Conservation (phyloP, 2,113 vertebrate species). For the Rhagologus leucostigma region DNA sequence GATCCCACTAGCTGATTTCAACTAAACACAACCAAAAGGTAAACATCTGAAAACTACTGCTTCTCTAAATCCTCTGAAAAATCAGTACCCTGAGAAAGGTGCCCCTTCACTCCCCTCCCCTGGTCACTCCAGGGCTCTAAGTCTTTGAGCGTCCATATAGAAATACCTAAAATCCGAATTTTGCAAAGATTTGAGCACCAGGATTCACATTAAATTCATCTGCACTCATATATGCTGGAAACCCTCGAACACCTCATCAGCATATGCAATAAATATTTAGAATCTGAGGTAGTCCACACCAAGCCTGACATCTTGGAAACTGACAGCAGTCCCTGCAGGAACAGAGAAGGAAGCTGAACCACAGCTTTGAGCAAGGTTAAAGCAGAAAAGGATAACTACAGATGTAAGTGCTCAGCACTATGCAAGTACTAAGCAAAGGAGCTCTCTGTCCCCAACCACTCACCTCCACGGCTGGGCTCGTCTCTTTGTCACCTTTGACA, state of each 20-base stretch:
- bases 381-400: not conserved
- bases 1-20: not conserved
- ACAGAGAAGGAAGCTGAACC: not conserved
- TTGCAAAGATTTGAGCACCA: not conserved
- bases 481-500: not conserved
- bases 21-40: not conserved
- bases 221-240: not conserved
- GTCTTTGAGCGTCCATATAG: not conserved
- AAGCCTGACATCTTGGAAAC: not conserved
- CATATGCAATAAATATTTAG: not conserved
- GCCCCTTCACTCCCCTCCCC: not conserved
- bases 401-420: fast-evolving
- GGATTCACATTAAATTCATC: not conserved
- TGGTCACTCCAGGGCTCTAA: not conserved
- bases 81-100: not conserved
- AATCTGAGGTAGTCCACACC: not conserved
- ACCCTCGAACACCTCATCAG: not conserved
- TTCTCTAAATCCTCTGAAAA: not conserved
- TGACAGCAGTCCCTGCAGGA: not conserved
- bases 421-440: not conserved
- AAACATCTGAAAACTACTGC: not conserved
- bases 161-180: not conserved
- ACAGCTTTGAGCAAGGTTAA: not conserved
- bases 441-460: not conserved
- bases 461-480: not conserved